Percentiles rank a stretch among this genome's conserved stretches.
Conservation (phyloP, 2,113 vertebrate genomes). For the Bucco capensis region DNA sequence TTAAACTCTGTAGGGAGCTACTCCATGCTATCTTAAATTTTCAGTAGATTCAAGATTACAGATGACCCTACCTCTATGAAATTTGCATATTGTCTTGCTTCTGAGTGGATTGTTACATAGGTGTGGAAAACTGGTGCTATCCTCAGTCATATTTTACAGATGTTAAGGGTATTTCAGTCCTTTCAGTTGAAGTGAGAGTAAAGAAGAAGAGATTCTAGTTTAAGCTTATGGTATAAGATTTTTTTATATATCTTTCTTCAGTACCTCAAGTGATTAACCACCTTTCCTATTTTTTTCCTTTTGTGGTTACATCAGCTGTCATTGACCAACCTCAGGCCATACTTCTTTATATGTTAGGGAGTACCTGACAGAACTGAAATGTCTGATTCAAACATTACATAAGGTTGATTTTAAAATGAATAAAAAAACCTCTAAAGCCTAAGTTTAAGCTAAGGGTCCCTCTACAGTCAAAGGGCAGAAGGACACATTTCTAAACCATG, state of each 20-base stretch:
- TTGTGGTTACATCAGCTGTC: not conserved
- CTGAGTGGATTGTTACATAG: not conserved
- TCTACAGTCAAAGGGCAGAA: not conserved
- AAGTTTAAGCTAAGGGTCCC: not conserved
- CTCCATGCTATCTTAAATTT: not conserved
- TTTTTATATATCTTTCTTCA: not conserved
- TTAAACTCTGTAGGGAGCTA: not conserved
- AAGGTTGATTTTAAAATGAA: not conserved
- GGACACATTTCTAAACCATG: not conserved
- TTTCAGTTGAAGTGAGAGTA: not conserved
- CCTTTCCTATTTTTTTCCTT: not conserved
- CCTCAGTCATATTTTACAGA: not conserved
- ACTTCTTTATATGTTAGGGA: not conserved
- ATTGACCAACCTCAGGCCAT: not conserved
- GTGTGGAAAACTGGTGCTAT: not conserved
- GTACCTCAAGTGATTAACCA: not conserved
- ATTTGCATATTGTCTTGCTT: not conserved
- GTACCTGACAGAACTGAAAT: not conserved
- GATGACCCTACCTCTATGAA: not conserved
- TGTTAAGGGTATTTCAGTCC: not conserved
- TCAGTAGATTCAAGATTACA: not conserved
- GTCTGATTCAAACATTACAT: not conserved
- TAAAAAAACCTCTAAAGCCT: not conserved
- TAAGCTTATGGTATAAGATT: not conserved
- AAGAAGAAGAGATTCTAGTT: not conserved